Conservation (phyloP, 2,797 vertebrate genomes). For the Schizothorax lantsangensis region DNA sequence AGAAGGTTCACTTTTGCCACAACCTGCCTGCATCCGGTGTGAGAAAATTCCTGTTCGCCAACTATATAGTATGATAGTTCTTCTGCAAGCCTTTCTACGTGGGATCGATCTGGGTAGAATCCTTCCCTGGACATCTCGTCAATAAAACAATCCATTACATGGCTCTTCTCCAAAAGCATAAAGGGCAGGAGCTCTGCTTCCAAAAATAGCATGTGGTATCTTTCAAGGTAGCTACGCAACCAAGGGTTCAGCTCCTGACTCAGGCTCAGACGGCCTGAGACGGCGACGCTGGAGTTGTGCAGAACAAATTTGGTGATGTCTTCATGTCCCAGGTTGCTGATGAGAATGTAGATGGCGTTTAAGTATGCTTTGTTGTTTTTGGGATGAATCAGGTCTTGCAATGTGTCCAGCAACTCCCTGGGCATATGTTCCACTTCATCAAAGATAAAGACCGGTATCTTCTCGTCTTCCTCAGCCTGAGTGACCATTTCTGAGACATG, state of each 20-base stretch:
- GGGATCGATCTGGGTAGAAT: constrained; percentile 87
- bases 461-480: constrained; percentile 88
- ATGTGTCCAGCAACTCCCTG: constrained; percentile 80
- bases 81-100: constrained; percentile 83
- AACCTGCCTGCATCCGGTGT: constrained; percentile 92
- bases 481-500: constrained; percentile 81
- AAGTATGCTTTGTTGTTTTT: constrained; percentile 86
- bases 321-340: constrained; percentile 84
- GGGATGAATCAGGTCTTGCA: constrained; percentile 78
- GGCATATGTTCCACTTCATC: constrained; percentile 93
- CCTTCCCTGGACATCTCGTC: constrained; percentile 93
- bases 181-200: constrained; percentile 84
- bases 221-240: constrained; percentile 71
- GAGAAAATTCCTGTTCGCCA: constrained; percentile 82
- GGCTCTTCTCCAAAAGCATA: constrained; percentile 85
- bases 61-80: constrained; percentile 87
- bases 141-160: constrained; percentile 88
- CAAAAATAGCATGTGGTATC: constrained; percentile 84
- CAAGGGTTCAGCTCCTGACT: constrained; percentile 77
- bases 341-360: constrained; percentile 91
- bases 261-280: constrained; percentile 51
- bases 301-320: constrained; percentile 89
- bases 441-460: constrained; percentile 91
- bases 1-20: constrained; percentile 91
- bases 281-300: constrained; percentile 77